A percentile compares a stretch with the other conserved stretches of the same genome.
These are phyloP conservation scores for Emberiza fucata DNA, from an alignment of 2,113 vertebrate genomes.

Conservation along the genomic window DNA sequence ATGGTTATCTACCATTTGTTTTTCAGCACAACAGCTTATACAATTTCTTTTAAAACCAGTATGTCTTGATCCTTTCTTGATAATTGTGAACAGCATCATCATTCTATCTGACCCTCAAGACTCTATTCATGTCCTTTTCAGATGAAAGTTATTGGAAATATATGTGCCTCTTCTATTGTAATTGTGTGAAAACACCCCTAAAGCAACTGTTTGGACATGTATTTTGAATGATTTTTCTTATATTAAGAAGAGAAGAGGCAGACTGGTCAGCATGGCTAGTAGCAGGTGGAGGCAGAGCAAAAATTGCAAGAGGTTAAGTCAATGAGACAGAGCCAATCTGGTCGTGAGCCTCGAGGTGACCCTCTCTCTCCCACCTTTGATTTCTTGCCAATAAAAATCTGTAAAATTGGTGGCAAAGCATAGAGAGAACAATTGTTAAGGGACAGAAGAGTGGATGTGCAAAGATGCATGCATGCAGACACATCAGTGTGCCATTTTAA, in stretches of 20 bases:
- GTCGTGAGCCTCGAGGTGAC: background rate
- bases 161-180: background rate
- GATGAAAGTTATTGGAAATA: background rate
- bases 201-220: background rate
- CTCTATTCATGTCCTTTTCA: background rate
- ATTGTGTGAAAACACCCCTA: background rate
- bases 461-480: accelerated
- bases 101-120: background rate
- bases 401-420: accelerated
- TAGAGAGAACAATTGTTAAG: background rate
- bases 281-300: background rate
- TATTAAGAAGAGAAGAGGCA: background rate
- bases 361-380: background rate
- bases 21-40: background rate
- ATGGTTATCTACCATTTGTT: background rate
- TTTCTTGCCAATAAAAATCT: background rate
- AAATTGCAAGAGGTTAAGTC: background rate
- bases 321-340: background rate
- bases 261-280: background rate
- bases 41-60: background rate
- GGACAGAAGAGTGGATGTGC: background rate
- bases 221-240: background rate
- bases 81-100: background rate
- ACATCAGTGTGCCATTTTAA: accelerated
- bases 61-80: background rate